Percentiles rank a stretch among this genome's conserved stretches.
Evolutionary conservation across 2,113 vertebrate genomes (phyloP).

Genomic region (Coracopsis vasa): DNA sequence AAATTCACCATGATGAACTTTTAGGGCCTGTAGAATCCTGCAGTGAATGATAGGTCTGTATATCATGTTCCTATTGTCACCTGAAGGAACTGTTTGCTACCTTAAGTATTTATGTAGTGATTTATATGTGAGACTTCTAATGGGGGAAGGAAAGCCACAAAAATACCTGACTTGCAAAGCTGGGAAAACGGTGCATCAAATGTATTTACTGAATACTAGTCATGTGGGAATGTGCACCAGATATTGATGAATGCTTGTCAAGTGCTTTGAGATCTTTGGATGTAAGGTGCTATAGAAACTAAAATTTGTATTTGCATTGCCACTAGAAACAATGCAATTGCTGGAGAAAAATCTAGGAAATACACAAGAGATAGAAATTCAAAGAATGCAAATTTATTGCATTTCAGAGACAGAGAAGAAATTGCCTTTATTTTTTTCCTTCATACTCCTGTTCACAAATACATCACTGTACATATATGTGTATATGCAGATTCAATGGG

Average conservation of each 20-base stretch:
- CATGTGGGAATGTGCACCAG: not conserved
- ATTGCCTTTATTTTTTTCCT: not conserved
- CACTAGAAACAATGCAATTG: not conserved
- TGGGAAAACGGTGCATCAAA: not conserved
- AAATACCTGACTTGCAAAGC: slow-evolving; percentile 16
- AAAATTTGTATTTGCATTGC: not conserved
- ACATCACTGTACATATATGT: not conserved
- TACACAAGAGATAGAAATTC: not conserved
- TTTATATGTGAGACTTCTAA: slow-evolving; percentile 32
- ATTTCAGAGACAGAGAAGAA: not conserved
- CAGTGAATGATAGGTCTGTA: not conserved
- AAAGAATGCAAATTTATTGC: not conserved
- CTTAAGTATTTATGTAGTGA: not conserved
- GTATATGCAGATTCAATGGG: not conserved
- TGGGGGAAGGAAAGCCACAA: not conserved
- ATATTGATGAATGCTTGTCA: not conserved
- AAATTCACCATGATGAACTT: not conserved
- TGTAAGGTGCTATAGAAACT: not conserved
- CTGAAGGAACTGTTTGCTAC: slow-evolving; percentile 23
- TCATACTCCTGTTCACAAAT: not conserved
- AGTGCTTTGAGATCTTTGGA: not conserved
- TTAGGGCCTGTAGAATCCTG: not conserved
- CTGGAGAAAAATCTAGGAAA: not conserved
- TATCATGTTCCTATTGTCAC: not conserved
- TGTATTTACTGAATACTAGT: not conserved